Conservation (phyloP, 2,113 vertebrate species). For the Aphyosemion australe region DNA sequence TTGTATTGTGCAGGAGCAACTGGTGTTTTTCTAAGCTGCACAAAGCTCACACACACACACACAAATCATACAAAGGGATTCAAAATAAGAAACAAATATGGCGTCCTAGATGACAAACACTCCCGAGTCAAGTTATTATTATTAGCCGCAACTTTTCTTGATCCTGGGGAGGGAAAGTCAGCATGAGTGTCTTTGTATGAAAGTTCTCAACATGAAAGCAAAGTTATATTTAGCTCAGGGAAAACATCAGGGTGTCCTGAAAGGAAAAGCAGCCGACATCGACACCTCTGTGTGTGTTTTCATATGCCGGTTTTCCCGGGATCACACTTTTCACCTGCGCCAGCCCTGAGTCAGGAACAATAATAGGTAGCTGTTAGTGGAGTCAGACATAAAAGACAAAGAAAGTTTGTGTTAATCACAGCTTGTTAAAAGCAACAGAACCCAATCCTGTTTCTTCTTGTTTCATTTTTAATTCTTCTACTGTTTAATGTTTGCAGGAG, state of each 20-base stretch:
- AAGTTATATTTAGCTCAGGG: slow-evolving; percentile 52
- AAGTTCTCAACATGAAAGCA: slow-evolving; percentile 38
- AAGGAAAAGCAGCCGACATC: slow-evolving; percentile 27
- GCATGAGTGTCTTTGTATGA: slow-evolving; percentile 41
- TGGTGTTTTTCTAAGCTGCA: not conserved
- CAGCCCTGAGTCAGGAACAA: slow-evolving; percentile 12
- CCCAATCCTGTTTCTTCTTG: not conserved
- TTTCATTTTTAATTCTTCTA: not conserved
- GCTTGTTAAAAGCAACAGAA: not conserved
- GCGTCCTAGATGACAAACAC: not conserved
- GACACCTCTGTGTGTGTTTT: slow-evolving; percentile 15
- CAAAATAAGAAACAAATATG: not conserved
- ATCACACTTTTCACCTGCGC: not conserved
- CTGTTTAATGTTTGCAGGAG: slow-evolving; percentile 65
- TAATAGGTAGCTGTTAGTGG: slow-evolving; percentile 1
- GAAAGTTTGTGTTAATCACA: not conserved
- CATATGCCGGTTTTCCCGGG: not conserved
- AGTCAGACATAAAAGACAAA: not conserved
- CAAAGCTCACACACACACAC: not conserved
- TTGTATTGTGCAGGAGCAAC: not conserved
- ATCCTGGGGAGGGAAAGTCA: slow-evolving; percentile 31
- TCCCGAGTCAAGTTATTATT: slow-evolving; percentile 21
- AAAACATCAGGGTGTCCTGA: slow-evolving; percentile 44
- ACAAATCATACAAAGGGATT: not conserved
- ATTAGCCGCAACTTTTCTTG: slow-evolving; percentile 37